Conservation (phyloP, 2,888 invertebrate species). For the Torymus texanus region DNA sequence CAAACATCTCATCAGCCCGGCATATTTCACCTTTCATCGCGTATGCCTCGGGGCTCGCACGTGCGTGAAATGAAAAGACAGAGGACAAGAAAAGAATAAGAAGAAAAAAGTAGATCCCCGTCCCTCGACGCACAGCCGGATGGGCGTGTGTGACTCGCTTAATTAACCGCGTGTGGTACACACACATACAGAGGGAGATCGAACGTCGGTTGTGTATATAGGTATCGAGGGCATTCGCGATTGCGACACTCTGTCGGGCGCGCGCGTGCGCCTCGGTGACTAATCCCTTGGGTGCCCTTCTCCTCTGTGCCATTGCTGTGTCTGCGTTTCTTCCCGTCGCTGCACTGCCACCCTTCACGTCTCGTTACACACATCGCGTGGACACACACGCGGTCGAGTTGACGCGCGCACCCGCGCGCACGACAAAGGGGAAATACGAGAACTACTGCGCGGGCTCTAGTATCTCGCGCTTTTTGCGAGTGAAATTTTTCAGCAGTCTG, state of each 20-base stretch:
- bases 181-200: not conserved
- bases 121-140: not conserved
- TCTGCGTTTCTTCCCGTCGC: not conserved
- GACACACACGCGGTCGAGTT: too few species aligned
- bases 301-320: not conserved
- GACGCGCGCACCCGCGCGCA: too few species aligned
- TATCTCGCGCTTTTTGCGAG: too few species aligned
- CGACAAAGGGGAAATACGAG: too few species aligned
- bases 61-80: not conserved
- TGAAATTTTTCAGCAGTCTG: too few species aligned
- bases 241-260: constrained; percentile 30
- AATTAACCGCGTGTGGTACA: constrained; percentile 1
- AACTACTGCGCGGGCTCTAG: too few species aligned
- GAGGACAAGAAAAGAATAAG: not conserved
- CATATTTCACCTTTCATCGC: constrained; percentile 8
- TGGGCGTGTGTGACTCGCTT: not conserved
- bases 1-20: constrained; percentile 17
- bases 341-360: not conserved
- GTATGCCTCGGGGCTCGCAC: not conserved
- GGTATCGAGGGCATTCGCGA: not conserved
- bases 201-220: not conserved
- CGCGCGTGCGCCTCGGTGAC: not conserved
- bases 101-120: too few species aligned
- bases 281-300: constrained; percentile 13
- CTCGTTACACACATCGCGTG: not conserved